These are phyloP conservation scores for Zaprionus africanus DNA, from an alignment of 1,140 invertebrate genomes.

Conservation along the genomic window DNA sequence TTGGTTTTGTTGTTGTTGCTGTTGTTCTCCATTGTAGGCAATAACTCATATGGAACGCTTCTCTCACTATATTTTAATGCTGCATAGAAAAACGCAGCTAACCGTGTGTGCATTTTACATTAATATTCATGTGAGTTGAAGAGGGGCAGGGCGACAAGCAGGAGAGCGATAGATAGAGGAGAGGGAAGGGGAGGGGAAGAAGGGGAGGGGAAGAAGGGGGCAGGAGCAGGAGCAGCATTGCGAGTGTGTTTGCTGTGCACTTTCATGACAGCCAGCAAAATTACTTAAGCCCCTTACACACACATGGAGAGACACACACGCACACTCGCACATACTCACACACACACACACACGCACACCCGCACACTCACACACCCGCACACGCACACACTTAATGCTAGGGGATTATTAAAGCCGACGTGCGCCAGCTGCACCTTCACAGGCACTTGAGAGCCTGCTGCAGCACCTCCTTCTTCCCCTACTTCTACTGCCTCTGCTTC, in stretches of 20 bases:
- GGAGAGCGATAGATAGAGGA: background rate
- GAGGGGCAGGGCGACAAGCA: background rate
- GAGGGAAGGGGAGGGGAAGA: background rate
- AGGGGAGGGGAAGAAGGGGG: background rate
- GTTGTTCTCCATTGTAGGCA: conserved; percentile 62
- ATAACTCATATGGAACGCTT: conserved; percentile 78
- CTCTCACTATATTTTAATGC: conserved; percentile 80
- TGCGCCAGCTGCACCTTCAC: conserved; percentile 21
- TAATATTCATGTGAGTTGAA: conserved; percentile 75
- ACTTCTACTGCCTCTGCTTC: conserved; percentile 13
- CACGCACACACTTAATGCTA: conserved; percentile 10
- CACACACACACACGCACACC: conserved; percentile 13
- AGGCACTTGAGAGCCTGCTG: conserved; percentile 35
- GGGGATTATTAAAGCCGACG: conserved; percentile 59
- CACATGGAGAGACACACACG: conserved; percentile 12
- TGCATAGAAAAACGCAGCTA: conserved; percentile 77
- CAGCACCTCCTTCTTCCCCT: conserved; percentile 18
- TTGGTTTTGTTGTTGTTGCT: conserved; percentile 5
- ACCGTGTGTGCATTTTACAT: conserved; percentile 80
- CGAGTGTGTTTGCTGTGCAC: conserved; percentile 70
- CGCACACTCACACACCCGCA: background rate
- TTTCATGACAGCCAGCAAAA: conserved; percentile 75
- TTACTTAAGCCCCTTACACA: conserved; percentile 66
- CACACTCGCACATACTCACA: background rate
- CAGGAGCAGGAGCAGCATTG: background rate